Evolutionary conservation across 2,113 vertebrate species (phyloP).

Genomic region (Dasyornis broadbenti): DNA sequence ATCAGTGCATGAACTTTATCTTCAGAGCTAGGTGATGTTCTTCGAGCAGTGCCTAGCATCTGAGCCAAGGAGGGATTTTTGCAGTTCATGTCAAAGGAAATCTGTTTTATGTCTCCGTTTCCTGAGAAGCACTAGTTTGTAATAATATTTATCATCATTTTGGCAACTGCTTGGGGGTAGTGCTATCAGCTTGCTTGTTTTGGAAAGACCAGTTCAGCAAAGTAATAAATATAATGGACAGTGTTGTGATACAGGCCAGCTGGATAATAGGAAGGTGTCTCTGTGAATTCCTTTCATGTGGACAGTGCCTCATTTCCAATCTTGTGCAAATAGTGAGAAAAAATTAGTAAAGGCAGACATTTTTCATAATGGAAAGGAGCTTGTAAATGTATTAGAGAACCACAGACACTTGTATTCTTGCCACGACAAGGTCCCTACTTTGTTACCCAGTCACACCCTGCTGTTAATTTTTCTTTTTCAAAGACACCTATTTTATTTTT

Average conservation of each 20-base stretch:
- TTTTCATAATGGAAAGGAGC: background rate
- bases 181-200: background rate
- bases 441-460: background rate
- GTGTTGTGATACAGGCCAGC: background rate
- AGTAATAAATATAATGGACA: constrained; percentile 28
- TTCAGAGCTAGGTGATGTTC: background rate
- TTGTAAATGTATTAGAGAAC: background rate
- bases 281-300: background rate
- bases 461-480: background rate
- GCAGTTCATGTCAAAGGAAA: background rate
- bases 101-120: background rate
- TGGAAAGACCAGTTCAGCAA: background rate
- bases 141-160: constrained; percentile 16
- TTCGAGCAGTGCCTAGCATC: background rate
- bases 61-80: constrained; percentile 14
- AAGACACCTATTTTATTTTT: background rate
- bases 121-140: background rate
- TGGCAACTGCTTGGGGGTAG: background rate
- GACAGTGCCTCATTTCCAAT: background rate
- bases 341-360: background rate
- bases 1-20: background rate
- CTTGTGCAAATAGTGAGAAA: background rate
- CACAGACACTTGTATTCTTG: background rate
- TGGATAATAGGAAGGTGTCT: background rate
- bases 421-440: background rate